Percentiles rank a stretch among this genome's conserved stretches.
Evolutionary conservation across 1,140 invertebrate genomes (phyloP).

Genomic region (Oedothorax gibbosus): DNA sequence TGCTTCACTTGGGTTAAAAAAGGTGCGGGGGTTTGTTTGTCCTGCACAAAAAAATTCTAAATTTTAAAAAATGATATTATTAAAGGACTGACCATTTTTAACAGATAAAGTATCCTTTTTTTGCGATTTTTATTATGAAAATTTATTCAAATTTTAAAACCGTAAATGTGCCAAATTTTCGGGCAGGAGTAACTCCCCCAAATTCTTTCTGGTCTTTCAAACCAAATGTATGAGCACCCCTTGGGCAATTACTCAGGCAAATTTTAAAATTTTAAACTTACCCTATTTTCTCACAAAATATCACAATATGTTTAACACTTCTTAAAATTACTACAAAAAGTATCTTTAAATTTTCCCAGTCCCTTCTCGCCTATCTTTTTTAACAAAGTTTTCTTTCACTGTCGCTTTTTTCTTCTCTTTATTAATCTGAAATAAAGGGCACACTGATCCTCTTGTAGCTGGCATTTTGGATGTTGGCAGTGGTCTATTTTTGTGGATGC

Average conservation of each 20-base stretch:
- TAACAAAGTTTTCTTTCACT: background rate
- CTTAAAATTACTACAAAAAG: background rate
- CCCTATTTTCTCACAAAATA: background rate
- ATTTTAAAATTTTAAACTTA: background rate
- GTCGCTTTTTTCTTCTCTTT: background rate
- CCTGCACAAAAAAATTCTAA: too few relatives aligned
- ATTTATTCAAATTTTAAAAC: too few relatives aligned
- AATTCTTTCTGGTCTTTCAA: too few relatives aligned
- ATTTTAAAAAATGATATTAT: too few relatives aligned
- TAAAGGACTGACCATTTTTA: too few relatives aligned
- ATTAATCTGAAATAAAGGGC: slow-evolving; percentile 39
- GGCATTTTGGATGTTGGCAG: slow-evolving; percentile 36
- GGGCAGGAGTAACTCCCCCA: too few relatives aligned
- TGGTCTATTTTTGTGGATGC: too few relatives aligned
- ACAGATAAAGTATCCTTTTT: too few relatives aligned
- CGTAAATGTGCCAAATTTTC: too few relatives aligned
- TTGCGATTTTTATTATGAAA: too few relatives aligned
- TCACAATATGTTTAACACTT: background rate
- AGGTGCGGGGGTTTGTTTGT: too few relatives aligned
- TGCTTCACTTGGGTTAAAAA: too few relatives aligned
- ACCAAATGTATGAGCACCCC: background rate
- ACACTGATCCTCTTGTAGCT: slow-evolving; percentile 30
- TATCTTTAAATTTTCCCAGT: background rate
- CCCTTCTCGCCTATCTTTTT: background rate
- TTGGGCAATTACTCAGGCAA: background rate